Evolutionary conservation across 2,888 invertebrate species (phyloP), one percentile per base, ranked within the genome.

Genomic region (Seira musarum): DNA sequence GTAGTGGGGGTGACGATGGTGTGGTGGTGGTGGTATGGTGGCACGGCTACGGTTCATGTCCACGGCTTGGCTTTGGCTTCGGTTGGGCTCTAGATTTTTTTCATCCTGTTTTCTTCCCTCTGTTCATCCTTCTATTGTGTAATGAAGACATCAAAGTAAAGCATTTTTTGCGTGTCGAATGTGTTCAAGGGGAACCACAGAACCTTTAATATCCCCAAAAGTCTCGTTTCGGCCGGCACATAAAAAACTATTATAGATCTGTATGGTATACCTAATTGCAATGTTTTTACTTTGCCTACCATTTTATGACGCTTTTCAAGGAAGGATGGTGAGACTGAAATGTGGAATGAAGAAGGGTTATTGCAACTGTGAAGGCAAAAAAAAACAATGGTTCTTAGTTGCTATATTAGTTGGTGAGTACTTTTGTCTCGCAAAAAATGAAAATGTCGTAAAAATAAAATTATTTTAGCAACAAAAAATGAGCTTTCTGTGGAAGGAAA

Each of bases 151-250:
- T 85, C 82, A 85, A 85, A 83, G 79, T 57, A 57, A 57, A 57
- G 57, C 57, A 57, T 40, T 40, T 40, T 82, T 83, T 72, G 83
- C 83, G 84, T 84, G 83, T 76, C 82, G 68, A 84, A 83, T 84
- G 82, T 73, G 66, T 25, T 66, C 81, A 83, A 84, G 84, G 84
- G 84, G 84, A 84, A 84, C 84, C 84, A 84, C 84, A 84, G 80
- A 83, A 84, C 84, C 80, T 81, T 81, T 81, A 81, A 81, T 81
- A 81, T 81, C 81, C 81, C 73, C 80, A 80, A 80, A 80, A 68
- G 74, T 74, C 80, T 80, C 73, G 67, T 80, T 80, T 73, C 80
- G 80, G 57, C 57, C 65, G 80, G 80, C 80, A 80, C 80, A 57
- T 80, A 80, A 80, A 73, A 79, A 79, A n/a, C 10, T 63, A 22